Base-by-base conservation (phyloP, 2,888 invertebrate genomes). In the Protophormia terraenovae region DNA sequence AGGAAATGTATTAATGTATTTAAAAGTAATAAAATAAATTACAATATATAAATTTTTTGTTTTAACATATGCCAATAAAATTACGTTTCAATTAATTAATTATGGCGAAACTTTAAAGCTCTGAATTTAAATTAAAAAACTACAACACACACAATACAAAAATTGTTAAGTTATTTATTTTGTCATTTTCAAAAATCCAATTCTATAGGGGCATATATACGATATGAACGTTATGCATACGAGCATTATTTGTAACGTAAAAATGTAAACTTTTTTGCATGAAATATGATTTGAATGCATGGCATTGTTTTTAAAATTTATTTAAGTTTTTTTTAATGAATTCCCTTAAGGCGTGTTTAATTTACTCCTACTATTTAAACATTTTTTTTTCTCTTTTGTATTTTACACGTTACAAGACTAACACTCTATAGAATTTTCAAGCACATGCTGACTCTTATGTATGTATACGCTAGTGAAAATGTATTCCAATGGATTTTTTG, bases 341-440 rank as follows among this genome's bases (percentile, higher is more conserved):
- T 80, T 80, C 80, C 84, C 78, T 60, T 58, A 80, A 84, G 84
- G 84, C 76, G 66, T 75, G 75, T 71, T 84, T 64, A 66, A 79
- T 69, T 79, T 66, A 80, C 76, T 76, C 71, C 76, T 66, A 62
- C 84, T 78, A 50, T 50, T 69, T 78, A 50, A 10, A 35, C 22
- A 58, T 47, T 35, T 69, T 58, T 67, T 67, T 45, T 19, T 45
- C 22, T 22, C 27, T 50, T 50, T 35, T 24, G 41, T 14, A 55
- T 45, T 67, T 35, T 69, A 58, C 47, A 60, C 35, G 35, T 69
- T 60, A 60, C 58, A 47, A 47, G 19, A 35, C 35, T 8, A 32
- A 16, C n/a, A 2, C 58, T 67, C 45, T 58, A 10, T 22, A 19
- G 55, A 58, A 78, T 78, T 47, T 32, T 58, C 22, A 77, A 50